Evolutionary conservation across 2,113 vertebrate species (phyloP), one percentile per base, ranked within the genome.

Genomic region (Cynopterus brachyotis): DNA sequence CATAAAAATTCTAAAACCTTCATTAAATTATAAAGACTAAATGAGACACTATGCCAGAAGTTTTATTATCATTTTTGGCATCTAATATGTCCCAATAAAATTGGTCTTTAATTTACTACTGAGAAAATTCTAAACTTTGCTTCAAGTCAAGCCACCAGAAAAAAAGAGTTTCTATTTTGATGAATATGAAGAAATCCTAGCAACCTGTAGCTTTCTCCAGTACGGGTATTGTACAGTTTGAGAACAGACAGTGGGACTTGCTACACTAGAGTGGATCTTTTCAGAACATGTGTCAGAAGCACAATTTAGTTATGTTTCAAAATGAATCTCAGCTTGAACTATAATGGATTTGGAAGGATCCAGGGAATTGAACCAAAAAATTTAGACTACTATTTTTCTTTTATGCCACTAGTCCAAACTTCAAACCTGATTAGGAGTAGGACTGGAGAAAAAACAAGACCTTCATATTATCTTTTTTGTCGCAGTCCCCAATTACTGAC

Each of bases 81-180:
- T 12, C 45, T 62, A 47, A n/a, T 62, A 50, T 69, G 0, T 81
- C 40, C 37, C 47, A 88, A 35, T 75, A 83, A 84, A 97, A 88
- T 40, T 90, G 62, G 22, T 30, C 24, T 97, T 72, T 62, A 92
- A 70, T 89, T 96, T 78, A 88, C 32, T 78, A 64, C 10, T 60
- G 60, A 92, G 19, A 72, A 19, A 47, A 91, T 45, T 92, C 7
- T 45, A 95, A 94, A 24, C 5, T 76, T 66, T 42, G 4, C 11
- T 76, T 50, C 30, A 93, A 89, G 13, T 82, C 47, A 64, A 86
- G 81, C 84, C 10, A 69, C 62, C 40, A 86, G 12, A 9, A 50
- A 75, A 67, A 76, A 81, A 28, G 13, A 4, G 0, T 45, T 82
- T 90, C 3, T 60, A 15, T 80, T 87, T 85, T 76, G 7, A 64